Evolutionary conservation across 37 sponge, comb jelly and placozoan genomes (phyloP).

Genomic region (Dysidea cf. avara): DNA sequence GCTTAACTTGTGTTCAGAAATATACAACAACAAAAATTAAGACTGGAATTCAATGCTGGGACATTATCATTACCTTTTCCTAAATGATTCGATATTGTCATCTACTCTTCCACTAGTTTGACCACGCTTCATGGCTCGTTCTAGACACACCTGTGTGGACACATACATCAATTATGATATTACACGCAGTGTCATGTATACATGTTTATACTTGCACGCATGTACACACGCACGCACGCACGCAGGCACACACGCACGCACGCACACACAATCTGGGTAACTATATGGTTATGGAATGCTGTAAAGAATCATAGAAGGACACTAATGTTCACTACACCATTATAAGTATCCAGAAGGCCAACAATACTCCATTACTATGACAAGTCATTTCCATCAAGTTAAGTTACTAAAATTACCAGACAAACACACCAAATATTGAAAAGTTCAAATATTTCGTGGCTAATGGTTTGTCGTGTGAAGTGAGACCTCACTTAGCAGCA

Average conservation of each 20-base stretch:
- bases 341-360: no score
- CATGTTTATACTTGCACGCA: not conserved
- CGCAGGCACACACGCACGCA: no score
- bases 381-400: no score
- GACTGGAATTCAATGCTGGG: not conserved
- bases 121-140: slow-evolving; percentile 55
- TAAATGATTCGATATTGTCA: slow-evolving; percentile 80
- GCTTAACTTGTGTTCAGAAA: not conserved
- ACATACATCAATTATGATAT: not conserved
- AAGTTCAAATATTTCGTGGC: no score
- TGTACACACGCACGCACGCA: not conserved
- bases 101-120: slow-evolving; percentile 75
- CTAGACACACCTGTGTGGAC: slow-evolving; percentile 66
- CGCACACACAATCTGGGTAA: no score
- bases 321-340: no score
- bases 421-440: no score
- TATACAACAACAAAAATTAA: not conserved
- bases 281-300: not conserved
- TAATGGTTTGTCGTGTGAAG: no score
- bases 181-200: not conserved
- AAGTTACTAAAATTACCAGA: no score
- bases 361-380: no score
- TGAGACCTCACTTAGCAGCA: no score
- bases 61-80: slow-evolving; percentile 63
- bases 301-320: no score